Evolutionary conservation across 23 tunicate species (phyloP).

Genomic region (Clavelina lepadiformis): DNA sequence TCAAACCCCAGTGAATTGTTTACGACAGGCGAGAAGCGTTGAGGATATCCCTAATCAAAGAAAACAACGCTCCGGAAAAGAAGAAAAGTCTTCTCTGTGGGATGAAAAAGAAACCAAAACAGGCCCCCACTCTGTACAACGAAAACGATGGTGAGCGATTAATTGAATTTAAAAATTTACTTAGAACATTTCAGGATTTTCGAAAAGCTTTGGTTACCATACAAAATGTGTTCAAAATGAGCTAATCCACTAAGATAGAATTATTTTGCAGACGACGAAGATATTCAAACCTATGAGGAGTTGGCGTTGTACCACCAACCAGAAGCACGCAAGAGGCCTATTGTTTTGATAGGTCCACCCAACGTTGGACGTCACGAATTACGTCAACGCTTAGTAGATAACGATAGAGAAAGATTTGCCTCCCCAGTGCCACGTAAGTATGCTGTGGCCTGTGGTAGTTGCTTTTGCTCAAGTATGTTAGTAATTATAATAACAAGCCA

Average conservation of each 20-base stretch:
- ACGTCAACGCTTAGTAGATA: slow-evolving; percentile 76
- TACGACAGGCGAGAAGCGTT: slow-evolving; percentile 65
- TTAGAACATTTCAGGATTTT: too few species aligned
- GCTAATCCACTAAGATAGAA: too few species aligned
- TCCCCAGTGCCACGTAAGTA: slow-evolving; percentile 66
- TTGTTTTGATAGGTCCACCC: slow-evolving; percentile 88
- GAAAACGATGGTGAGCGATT: slow-evolving; percentile 39
- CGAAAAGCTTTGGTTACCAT: too few species aligned
- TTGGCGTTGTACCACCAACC: slow-evolving; percentile 95
- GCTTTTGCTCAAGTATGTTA: too few species aligned
- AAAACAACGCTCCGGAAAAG: slow-evolving; percentile 58
- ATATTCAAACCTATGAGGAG: slow-evolving; percentile 79
- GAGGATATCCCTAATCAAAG: slow-evolving; percentile 48
- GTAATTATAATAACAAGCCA: too few species aligned
- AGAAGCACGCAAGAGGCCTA: slow-evolving; percentile 73
- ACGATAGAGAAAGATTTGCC: slow-evolving; percentile 76
- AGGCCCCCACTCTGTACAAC: slow-evolving; percentile 14
- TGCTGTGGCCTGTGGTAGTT: too few species aligned
- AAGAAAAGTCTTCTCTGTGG: slow-evolving; percentile 70
- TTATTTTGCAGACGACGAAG: slow-evolving; percentile 45
- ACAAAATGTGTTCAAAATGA: too few species aligned
- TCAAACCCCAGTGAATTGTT: background rate
- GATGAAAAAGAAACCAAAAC: slow-evolving; percentile 36
- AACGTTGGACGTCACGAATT: slow-evolving; percentile 94
- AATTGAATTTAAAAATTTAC: too few species aligned